A percentile compares a stretch with the other conserved stretches of the same genome.
Evolutionary conservation across 2,797 vertebrate genomes (phyloP).

Genomic region (Spheniscus humboldti): DNA sequence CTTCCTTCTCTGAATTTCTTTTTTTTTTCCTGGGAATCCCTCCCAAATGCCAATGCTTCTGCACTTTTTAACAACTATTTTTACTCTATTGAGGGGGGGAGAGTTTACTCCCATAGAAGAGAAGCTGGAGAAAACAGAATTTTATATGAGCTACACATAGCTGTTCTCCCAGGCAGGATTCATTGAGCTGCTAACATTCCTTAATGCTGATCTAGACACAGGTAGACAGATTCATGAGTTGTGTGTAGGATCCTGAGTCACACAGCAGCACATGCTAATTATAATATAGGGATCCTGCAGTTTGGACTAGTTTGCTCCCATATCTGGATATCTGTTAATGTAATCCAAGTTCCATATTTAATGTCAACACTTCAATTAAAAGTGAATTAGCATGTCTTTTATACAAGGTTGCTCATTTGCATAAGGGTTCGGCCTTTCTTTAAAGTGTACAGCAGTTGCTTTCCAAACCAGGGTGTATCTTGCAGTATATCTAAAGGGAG

Average conservation of each 20-base stretch:
- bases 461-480: neutral
- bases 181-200: neutral
- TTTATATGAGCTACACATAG: neutral
- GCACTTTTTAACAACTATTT: neutral
- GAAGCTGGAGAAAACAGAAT: neutral
- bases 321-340: neutral
- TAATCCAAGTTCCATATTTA: neutral
- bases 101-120: neutral
- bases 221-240: neutral
- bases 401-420: neutral
- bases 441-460: neutral
- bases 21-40: neutral
- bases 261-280: neutral
- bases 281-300: neutral
- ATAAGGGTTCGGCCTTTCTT: neutral
- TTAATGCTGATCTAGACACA: rapidly evolving
- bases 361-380: neutral
- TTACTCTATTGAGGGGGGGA: rapidly evolving
- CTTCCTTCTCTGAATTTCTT: neutral
- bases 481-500: neutral
- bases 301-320: neutral
- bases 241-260: neutral
- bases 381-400: neutral
- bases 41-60: neutral
- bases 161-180: neutral